Base-by-base conservation (phyloP, 2,888 invertebrate species). In the Aquatica leii region DNA sequence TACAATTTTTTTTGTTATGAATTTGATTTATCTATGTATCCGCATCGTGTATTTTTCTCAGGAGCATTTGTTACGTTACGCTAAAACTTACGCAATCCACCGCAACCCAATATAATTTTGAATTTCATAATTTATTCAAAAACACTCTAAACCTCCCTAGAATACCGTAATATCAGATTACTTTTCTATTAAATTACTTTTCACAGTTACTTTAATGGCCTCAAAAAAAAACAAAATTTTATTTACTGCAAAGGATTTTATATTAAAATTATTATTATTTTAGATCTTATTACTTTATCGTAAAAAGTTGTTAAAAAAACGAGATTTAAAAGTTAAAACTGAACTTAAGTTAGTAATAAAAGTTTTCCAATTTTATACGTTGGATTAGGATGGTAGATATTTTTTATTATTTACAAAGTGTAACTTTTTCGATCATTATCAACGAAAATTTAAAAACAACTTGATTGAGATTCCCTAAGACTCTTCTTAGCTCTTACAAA, bases 321-420 rank as follows among this genome's bases (percentile, higher is more conserved):
- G 24, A 31, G 20, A 12, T 50, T 50, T 31, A 14, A 50, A 50
- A 50, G 49, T 50, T 52, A 34, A 21, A 50, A 20, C 21, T 43
- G 18, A 52, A 34, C 12, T 11, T 40, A 48, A 53, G 58, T 58
- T 53, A 34, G 54, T 55, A 59, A 51, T 59, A 59, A 63, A 63
- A 63, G 63, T 63, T 63, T 63, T 63, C 63, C 63, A 63, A 59
- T 63, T 63, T 62, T 58, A 53, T 41, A 35, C 35, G 17, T 41
- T 17, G 40, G 53, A 59, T 59, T 52, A 59, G 37, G 24, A 18
- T 31, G 21, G 53, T 59, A 54, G 54, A 60, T 52, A 60, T 64
- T 64, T 64, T 52, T 59, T 64, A 64, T 64, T 64, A 64, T 64
- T 64, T 64, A 56, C 55, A 59, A 54, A 51, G 60, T 43, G 63